Evolutionary conservation across 2,888 invertebrate genomes (phyloP), one percentile per base, ranked within the genome.

Genomic region (Anoplius nigerrimus): DNA sequence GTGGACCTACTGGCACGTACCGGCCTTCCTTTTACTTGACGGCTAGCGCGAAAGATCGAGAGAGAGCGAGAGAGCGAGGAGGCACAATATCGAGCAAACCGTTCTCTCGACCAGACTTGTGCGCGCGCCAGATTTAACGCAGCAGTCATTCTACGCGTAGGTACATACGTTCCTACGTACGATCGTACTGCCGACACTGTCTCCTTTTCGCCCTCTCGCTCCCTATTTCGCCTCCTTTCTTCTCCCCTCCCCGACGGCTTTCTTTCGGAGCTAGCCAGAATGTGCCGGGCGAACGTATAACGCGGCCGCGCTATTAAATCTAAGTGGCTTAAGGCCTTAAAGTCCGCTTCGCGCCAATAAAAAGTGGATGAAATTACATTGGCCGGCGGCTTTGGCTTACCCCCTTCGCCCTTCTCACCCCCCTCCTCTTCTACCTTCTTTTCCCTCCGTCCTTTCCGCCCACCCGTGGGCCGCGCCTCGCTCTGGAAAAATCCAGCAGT

Each of bases 261-360:
- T 21, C 45, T 65, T 48, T 22, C 57, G 24, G 20, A 55, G 45
- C 52, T 66, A 66, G 76, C 60, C 55, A 57, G 62, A 58, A 70
- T 59, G 63, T 69, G 69, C n/a, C 42, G 57, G 58, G 61, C 59
- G 56, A 55, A 45, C 75, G 70, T 74, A 69, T 73, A 77, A 72
- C 74, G 71, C 72, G 75, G 74, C 73, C 74, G 76, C 77, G 81
- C 85, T 82, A 85, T 87, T 86, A 86, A 86, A 86, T 86, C 84
- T 85, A 86, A 86, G 84, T 86, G 86, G 86, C 86, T 87, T 84
- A 86, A 82, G 79, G 83, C 78, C 82, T 83, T 83, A 83, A 84
- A 84, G 81, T 84, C 82, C 76, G 80, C 81, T 67, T 74, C 78
- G 76, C 76, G 79, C 80, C 82, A 82, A 86, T 87, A 84, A 87